These are phyloP conservation scores for Melanostigma gelatinosum DNA, from an alignment of 2,113 vertebrate species.

Conservation along the genomic window DNA sequence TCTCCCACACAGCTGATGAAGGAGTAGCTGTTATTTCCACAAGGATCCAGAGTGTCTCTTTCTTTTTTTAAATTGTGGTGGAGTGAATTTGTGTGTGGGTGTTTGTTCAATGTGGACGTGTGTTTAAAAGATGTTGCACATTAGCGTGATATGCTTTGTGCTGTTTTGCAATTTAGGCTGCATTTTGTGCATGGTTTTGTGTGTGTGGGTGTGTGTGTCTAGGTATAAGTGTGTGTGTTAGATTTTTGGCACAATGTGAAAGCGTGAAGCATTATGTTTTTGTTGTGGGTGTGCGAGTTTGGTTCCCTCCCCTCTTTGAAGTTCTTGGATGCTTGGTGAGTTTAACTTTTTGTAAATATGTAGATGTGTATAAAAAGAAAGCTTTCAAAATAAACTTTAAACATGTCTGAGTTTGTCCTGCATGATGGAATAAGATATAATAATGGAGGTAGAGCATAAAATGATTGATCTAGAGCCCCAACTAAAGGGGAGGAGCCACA, in stretches of 20 bases:
- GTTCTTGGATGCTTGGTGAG: conserved; percentile 63
- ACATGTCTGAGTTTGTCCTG: conserved; percentile 25
- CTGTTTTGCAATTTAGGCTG: conserved; percentile 68
- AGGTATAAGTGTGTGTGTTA: conserved; percentile 56
- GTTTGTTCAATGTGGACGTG: conserved; percentile 71
- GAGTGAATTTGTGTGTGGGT: conserved; percentile 68
- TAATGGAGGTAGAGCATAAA: no score
- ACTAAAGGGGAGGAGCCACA: no score
- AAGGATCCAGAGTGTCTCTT: conserved; percentile 35
- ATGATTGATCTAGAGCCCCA: no score
- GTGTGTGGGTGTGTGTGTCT: conserved; percentile 36
- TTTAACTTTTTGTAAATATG: conserved; percentile 82
- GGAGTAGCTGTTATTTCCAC: conserved; percentile 34
- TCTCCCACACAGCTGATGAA: conserved; percentile 37
- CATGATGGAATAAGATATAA: not conserved
- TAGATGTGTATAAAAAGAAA: conserved; percentile 84
- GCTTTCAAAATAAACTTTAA: conserved; percentile 76
- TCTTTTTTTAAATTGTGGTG: conserved; percentile 57
- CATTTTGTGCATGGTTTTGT: conserved; percentile 71
- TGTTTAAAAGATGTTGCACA: conserved; percentile 73
- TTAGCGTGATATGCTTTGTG: conserved; percentile 73
- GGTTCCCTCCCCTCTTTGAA: conserved; percentile 36
- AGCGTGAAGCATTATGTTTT: conserved; percentile 50
- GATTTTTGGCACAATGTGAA: conserved; percentile 70
- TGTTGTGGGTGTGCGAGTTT: conserved; percentile 62